Base-by-base conservation (phyloP, 2,888 invertebrate species). In the Catocala fraxini region DNA sequence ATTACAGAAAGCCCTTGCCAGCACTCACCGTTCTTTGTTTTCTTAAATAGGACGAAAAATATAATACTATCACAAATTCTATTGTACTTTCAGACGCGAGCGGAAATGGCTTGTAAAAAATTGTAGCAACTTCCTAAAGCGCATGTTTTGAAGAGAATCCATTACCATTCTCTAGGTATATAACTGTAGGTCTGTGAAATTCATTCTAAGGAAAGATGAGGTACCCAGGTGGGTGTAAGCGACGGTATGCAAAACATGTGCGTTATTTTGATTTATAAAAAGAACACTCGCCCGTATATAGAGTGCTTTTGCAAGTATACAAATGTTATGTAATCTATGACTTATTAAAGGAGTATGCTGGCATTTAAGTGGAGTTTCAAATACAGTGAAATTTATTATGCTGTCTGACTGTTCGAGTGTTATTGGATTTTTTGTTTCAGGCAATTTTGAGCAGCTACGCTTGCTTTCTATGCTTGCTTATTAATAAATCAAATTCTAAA, bases 221-320 rank as follows among this genome's bases (percentile, higher is more conserved):
- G 35, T 39, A 57, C 59, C 55, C 49, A 43, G 63, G 35, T 11
- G 13, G 47, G 43, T 45, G 35, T n/a, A 13, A 42, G 42, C 41
- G 52, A 51, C 51, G 51, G 57, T 59, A 73, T 68, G 52, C 59
- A 61, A 59, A 72, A 56, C 39, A 56, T n/a, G 59, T 47, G 11
- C 45, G 42, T 42, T 61, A 56, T 59, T 72, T 70, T 56, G 51
- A 59, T 73, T 73, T 56, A 67, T 51, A 66, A 63, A 65, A 57
- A 34, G 43, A 56, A 34, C 5, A n/a, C 5, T 4, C 25, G 25
- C 4, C 25, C 4, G 3, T 6, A 0, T 39, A 9, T 39, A 39
- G 35, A 39, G 9, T 39, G 9, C 9, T 39, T 39, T 39, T 6
- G 1, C 35, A 39, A 39, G 35, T 39, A 39, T 39, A 39, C 7